phyloP scores from a whole-genome alignment of 2,888 invertebrate genomes.

The Myopa tessellatipennis region DNA sequence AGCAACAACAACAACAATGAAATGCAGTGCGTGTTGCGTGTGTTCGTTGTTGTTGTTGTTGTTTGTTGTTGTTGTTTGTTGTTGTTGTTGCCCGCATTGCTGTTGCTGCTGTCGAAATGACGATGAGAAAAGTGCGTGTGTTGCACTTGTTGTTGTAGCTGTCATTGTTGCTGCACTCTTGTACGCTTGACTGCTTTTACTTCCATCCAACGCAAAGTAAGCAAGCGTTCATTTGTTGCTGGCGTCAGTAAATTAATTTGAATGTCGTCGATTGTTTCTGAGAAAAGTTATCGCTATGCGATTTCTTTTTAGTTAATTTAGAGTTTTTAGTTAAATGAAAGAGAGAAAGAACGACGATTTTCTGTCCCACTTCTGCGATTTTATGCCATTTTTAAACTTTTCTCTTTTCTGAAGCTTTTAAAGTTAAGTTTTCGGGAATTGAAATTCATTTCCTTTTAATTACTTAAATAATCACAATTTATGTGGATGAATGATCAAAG shows the following conservation, averaged over 20 bases:
- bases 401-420: too few species aligned
- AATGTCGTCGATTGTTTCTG: background rate
- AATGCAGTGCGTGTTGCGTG: background rate
- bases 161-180: background rate
- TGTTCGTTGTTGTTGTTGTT: background rate
- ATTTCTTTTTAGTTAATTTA: background rate
- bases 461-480: too few species aligned
- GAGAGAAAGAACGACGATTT: background rate
- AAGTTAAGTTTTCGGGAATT: too few species aligned
- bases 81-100: background rate
- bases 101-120: background rate
- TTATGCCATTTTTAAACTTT: too few species aligned
- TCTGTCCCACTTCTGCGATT: too few species aligned
- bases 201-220: background rate
- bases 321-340: background rate
- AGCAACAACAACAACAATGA: background rate
- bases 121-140: constrained; percentile 14
- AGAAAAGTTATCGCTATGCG: background rate
- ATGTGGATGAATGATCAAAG: too few species aligned
- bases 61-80: background rate
- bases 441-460: too few species aligned
- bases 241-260: background rate
- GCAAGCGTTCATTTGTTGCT: background rate
- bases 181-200: background rate
- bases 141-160: constrained; percentile 6